Conservation (phyloP, 2,113 vertebrate species). For the Martes martes region DNA sequence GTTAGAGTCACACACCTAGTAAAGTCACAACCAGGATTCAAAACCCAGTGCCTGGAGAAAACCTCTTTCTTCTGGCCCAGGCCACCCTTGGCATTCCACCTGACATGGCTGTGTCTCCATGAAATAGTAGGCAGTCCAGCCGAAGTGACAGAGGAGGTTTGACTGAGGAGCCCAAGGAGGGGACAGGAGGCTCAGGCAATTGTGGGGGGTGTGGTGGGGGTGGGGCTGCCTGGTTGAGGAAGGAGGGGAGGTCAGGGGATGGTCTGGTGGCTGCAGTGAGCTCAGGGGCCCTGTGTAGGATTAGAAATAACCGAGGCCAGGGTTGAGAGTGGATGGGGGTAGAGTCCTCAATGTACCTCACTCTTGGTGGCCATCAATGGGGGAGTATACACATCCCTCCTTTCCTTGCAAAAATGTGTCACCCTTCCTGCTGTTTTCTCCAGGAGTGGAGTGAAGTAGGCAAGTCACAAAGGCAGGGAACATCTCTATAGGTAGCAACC, state of each 20-base stretch:
- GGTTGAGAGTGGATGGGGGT: no score
- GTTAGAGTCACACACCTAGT: fast-evolving
- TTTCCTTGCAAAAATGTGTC: neutral
- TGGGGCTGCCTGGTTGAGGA: neutral
- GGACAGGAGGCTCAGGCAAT: neutral
- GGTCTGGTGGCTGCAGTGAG: neutral
- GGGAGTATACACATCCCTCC: neutral
- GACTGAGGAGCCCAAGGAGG: neutral
- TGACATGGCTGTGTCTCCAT: neutral
- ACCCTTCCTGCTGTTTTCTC: neutral
- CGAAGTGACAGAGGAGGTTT: neutral
- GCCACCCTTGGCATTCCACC: neutral
- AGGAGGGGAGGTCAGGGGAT: neutral
- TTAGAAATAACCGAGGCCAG: neutral
- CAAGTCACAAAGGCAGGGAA: neutral
- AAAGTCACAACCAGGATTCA: neutral
- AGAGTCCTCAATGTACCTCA: neutral
- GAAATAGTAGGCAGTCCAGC: neutral
- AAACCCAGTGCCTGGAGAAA: neutral
- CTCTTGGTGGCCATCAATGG: fast-evolving
- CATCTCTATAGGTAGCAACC: neutral
- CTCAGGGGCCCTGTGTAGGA: fast-evolving
- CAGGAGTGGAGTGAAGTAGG: neutral
- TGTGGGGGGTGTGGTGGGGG: neutral
- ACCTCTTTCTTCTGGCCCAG: neutral